Evolutionary conservation across 2,113 vertebrate genomes (phyloP), one percentile per base, ranked within the genome.

Genomic region (Mola mola): DNA sequence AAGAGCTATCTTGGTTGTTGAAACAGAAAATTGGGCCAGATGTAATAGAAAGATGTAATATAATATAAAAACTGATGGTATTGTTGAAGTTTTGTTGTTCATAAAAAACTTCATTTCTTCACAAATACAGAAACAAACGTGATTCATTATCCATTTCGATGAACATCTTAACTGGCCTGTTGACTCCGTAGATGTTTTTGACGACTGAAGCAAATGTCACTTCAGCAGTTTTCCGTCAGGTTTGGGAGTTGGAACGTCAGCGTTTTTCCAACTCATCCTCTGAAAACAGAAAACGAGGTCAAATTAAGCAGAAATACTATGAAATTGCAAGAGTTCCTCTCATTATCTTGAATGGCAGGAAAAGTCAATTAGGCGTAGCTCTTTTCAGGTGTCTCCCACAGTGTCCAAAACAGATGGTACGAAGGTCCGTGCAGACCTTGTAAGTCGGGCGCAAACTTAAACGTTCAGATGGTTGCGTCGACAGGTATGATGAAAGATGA

Each of bases 341-440:
- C 28, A 42, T 70, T 38, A 3, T 47, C 15, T 8, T 26, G 25
- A 74, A 60, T 72, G 49, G 40, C 70, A 80, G 38, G 48, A n/a
- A 33, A 75, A 52, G 51, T 69, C 63, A 53, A 47, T 52, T 40
- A 40, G 16, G n/a, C n/a, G 1, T 49, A 67, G 50, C 56, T 53
- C 34, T 65, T 75, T 78, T 33, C 59, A 17, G 51, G 7, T 3
- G 46, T 59, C 28, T 38, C 52, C 44, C 28, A 13, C 36, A 44
- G 36, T 66, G 37, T 74, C 64, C 38, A 56, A 79, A 75, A 78
- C 87, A 88, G 88, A 90, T 81, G 85, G 86, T 55, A 3, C 21
- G 25, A 36, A 66, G 61, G 64, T 75, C 79, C 65, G 16, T 82
- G 68, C 74, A 65, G 48, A 63, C 76, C 77, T 76, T 81, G 80